A percentile compares a stretch with the other conserved stretches of the same genome.
Conservation (phyloP, 2,888 invertebrate species). For the Acronicta psi region DNA sequence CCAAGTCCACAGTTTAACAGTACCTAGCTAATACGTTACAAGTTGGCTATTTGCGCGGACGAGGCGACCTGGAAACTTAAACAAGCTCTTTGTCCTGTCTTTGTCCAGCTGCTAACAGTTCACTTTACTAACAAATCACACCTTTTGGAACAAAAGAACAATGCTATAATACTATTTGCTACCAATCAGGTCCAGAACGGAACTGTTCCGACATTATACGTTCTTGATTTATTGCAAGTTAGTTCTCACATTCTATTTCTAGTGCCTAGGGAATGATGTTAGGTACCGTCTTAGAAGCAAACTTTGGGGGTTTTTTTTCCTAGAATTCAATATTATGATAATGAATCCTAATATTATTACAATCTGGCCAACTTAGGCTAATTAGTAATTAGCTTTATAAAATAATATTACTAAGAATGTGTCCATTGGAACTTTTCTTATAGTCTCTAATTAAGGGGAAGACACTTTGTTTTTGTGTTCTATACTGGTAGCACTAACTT, state of each 20-base stretch:
- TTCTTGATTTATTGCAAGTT: conserved; percentile 47
- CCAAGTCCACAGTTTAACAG: conserved; percentile 56
- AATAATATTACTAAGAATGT: no score
- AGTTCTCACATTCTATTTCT: conserved; percentile 18
- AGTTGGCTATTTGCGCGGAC: conserved; percentile 75
- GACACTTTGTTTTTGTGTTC: no score
- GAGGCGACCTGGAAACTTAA: conserved; percentile 76
- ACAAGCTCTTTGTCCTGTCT: conserved; percentile 69
- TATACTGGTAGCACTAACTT: no score
- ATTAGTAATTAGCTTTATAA: no score
- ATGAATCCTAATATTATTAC: no score
- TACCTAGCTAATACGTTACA: conserved; percentile 64
- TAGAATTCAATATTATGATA: no score
- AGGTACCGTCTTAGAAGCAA: conserved; percentile 7
- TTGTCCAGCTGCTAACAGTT: conserved; percentile 66
- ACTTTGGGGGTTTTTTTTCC: no score
- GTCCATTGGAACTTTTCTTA: no score
- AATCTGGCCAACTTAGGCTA: no score
- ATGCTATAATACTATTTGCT: conserved; percentile 40
- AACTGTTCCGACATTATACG: conserved; percentile 44
- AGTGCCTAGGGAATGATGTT: conserved; percentile 37
- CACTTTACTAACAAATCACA: conserved; percentile 65
- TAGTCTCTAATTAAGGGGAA: no score
- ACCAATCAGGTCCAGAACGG: conserved; percentile 46
- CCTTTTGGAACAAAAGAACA: conserved; percentile 55